A percentile compares a stretch with the other conserved stretches of the same genome.
These are phyloP conservation scores for Ernsta delagoae DNA, from an alignment of 2,888 invertebrate species.

Conservation along the genomic window DNA sequence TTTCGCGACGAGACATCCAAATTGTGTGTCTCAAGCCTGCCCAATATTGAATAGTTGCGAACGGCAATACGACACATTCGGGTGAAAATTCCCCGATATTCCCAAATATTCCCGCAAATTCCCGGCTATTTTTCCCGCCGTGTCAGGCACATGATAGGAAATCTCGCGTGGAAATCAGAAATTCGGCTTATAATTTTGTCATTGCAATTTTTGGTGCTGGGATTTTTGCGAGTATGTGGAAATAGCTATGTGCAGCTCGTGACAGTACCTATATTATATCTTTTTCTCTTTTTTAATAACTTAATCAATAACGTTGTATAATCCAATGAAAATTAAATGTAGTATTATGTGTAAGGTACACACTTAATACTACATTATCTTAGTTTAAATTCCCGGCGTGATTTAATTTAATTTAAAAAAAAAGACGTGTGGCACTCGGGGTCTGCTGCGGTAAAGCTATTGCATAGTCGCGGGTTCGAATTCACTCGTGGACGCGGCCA, in stretches of 20 bases:
- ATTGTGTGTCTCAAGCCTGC: slow-evolving; percentile 32
- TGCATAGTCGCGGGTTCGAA: too few species aligned
- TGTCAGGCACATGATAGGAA: slow-evolving; percentile 33
- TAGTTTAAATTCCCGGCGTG: too few species aligned
- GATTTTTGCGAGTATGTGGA: not conserved
- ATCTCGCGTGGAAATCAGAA: slow-evolving; percentile 26
- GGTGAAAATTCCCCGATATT: slow-evolving; percentile 27
- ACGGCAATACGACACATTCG: slow-evolving; percentile 21
- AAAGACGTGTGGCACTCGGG: too few species aligned
- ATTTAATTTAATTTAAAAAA: too few species aligned
- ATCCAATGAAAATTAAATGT: too few species aligned
- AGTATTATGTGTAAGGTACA: too few species aligned
- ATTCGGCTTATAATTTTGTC: slow-evolving; percentile 29
- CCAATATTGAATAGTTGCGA: slow-evolving; percentile 12
- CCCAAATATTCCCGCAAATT: slow-evolving; percentile 27
- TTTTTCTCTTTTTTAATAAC: slow-evolving; percentile 25
- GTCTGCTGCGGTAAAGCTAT: too few species aligned
- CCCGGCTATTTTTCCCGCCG: slow-evolving; percentile 25
- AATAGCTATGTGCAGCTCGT: not conserved
- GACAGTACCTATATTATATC: not conserved
- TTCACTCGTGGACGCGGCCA: too few species aligned
- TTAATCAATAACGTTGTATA: too few species aligned
- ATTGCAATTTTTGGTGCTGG: slow-evolving; percentile 2
- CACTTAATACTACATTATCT: too few species aligned
- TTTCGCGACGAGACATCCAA: slow-evolving; percentile 18